Evolutionary conservation across 2,888 invertebrate species (phyloP), one percentile per base, ranked within the genome.

Genomic region (Adela reaumurella): DNA sequence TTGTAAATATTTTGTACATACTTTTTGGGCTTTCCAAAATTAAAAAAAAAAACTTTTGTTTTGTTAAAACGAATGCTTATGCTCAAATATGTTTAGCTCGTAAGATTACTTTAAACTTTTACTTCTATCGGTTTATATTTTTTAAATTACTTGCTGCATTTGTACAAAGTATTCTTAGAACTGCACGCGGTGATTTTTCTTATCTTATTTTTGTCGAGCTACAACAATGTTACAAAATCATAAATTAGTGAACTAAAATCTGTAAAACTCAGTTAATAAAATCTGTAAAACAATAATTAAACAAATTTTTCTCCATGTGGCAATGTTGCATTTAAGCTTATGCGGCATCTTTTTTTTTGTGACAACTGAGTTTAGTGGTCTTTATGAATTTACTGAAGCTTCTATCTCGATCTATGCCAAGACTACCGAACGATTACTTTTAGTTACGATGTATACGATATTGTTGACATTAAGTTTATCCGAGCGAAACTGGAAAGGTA

Each of bases 1-100:
- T 66, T 77, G 77, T 77, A 78, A 64, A 77, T 76, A 76, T 60
- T 72, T 67, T 78, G 77, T 77, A 78, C 72, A 78, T 77, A 76
- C 61, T 65, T 73, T 73, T 74, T 68, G 64, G 64, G 56, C 61
- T 62, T 63, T 60, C 62, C 55, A 57, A 61, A 69, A 63, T 61
- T 67, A 64, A 63, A 68, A 63, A 57, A 55, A 29, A 51, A 57
- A 54, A 52, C 58, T 61, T 62, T 59, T 66, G 56, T 68, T 73
- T 67, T 67, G 65, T 70, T 61, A 68, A 64, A 70, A 35, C 14
- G 8, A 35, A 66, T 70, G 76, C 77, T 74, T 77, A 67, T 74
- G 78, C 78, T 78, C 77, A 78, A 78, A 70, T 74, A 68, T 68
- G 66, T 65, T 71, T 35, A 35, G 35, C 35, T 35, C n/a, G 8